A percentile compares a stretch with the other conserved stretches of the same genome.
These are phyloP conservation scores for Okapia johnstoni DNA, from an alignment of 2,113 vertebrate genomes.

Conservation along the genomic window DNA sequence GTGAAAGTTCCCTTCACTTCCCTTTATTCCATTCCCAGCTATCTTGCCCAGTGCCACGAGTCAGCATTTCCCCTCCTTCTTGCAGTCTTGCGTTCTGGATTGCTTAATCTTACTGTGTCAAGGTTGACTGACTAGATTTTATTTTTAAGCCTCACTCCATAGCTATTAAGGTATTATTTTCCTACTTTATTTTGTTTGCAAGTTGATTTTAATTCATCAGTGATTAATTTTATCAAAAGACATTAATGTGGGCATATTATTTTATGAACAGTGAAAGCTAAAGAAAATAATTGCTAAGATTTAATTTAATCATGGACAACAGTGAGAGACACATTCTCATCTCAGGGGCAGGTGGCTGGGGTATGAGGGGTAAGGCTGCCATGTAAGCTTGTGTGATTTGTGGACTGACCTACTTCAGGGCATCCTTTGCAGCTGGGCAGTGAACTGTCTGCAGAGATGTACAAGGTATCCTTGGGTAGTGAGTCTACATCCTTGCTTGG, in stretches of 20 bases:
- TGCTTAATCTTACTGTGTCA: not conserved
- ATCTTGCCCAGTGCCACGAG: not conserved
- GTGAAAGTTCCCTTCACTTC: not conserved
- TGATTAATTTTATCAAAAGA: not conserved
- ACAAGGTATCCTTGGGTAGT: not conserved
- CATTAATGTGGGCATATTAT: not conserved
- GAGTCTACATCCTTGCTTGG: not conserved
- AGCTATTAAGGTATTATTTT: not conserved
- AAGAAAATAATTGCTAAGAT: not conserved
- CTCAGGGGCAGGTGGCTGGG: not conserved
- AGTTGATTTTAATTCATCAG: not conserved
- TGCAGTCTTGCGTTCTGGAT: not conserved
- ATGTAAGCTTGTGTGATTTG: not conserved
- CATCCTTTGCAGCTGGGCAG: not conserved
- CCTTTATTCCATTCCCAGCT: not conserved
- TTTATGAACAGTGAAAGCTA: not conserved
- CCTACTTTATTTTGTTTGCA: not conserved
- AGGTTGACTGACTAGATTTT: not conserved
- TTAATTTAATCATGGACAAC: not conserved
- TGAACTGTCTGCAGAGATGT: not conserved
- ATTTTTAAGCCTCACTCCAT: constrained; percentile 16
- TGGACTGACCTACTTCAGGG: not conserved
- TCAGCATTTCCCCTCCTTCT: not conserved
- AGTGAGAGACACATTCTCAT: not conserved
- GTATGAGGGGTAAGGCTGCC: not conserved